phyloP scores from a whole-genome alignment of 1,140 invertebrate species.

The Microplitis mediator region DNA sequence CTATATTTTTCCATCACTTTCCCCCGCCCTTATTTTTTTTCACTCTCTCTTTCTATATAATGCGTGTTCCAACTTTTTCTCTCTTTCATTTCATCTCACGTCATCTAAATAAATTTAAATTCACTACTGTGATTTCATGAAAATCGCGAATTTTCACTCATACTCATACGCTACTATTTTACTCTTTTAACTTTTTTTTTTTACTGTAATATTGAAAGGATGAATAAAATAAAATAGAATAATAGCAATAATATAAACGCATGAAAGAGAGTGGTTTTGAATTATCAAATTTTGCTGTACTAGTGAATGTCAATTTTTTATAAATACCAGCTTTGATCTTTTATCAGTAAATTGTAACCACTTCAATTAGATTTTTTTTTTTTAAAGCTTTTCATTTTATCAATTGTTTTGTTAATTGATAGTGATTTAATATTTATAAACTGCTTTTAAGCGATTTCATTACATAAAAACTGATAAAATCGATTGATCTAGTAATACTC shows the following conservation, averaged over 20 bases:
- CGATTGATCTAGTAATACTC: too few species aligned
- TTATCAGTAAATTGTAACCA: too few species aligned
- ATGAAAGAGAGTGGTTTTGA: background rate
- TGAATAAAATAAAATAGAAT: background rate
- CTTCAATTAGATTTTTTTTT: too few species aligned
- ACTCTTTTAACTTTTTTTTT: background rate
- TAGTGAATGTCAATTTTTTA: background rate
- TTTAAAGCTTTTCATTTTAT: too few species aligned
- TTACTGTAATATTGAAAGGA: background rate
- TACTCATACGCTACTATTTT: background rate
- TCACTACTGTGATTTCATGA: background rate
- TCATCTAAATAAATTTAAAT: background rate
- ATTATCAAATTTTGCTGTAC: too few species aligned
- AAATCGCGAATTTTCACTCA: constrained; percentile 1
- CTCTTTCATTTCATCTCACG: background rate
- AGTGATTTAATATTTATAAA: too few species aligned
- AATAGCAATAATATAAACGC: too few species aligned
- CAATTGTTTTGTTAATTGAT: too few species aligned
- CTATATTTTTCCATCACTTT: too few species aligned
- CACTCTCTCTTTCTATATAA: background rate
- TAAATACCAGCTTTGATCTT: background rate
- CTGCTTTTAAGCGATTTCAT: too few species aligned
- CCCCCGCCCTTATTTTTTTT: too few species aligned
- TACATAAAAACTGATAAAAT: too few species aligned
- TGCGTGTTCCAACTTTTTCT: constrained; percentile 1